Percentiles rank a stretch among this genome's conserved stretches.
Evolutionary conservation across 2,888 invertebrate genomes (phyloP).

Genomic region (Epinotia bilunana): DNA sequence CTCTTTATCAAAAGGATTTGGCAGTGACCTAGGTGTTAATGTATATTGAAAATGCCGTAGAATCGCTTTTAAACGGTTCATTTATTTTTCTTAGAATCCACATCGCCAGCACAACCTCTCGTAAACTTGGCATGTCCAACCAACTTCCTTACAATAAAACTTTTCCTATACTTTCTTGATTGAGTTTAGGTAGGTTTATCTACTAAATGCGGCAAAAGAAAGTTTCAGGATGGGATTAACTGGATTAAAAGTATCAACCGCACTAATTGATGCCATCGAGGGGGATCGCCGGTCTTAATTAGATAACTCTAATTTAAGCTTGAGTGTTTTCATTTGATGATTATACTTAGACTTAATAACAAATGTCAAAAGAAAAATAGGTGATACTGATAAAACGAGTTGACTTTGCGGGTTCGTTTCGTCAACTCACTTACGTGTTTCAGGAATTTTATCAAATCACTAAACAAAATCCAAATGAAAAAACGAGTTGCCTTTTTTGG

Average conservation of each 20-base stretch:
- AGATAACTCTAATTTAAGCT: conserved; percentile 38
- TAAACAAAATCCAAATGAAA: too few relatives aligned
- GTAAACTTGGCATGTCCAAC: conserved; percentile 38
- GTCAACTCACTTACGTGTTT: too few relatives aligned
- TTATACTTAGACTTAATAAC: background rate
- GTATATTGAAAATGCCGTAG: background rate
- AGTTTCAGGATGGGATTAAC: conserved; percentile 39
- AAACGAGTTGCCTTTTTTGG: too few relatives aligned
- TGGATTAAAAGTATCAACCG: conserved; percentile 44
- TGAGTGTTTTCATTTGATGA: conserved; percentile 15
- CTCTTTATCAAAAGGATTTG: too few relatives aligned
- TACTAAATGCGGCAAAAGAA: conserved; percentile 41
- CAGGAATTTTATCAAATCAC: too few relatives aligned
- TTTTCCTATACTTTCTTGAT: conserved; percentile 42
- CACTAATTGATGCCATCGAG: conserved; percentile 45
- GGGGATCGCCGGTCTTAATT: conserved; percentile 29
- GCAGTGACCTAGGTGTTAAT: too few relatives aligned
- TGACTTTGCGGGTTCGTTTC: too few relatives aligned
- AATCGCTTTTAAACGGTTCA: background rate
- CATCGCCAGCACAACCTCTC: conserved; percentile 19
- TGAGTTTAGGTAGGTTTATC: conserved; percentile 44
- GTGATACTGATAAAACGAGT: too few relatives aligned
- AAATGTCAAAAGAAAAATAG: background rate
- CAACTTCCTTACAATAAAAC: conserved; percentile 43
- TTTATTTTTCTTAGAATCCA: conserved; percentile 21